These are phyloP conservation scores for Stichopus horrens DNA, from an alignment of 53 echinoderm and acorn worm species.

Conservation along the genomic window DNA sequence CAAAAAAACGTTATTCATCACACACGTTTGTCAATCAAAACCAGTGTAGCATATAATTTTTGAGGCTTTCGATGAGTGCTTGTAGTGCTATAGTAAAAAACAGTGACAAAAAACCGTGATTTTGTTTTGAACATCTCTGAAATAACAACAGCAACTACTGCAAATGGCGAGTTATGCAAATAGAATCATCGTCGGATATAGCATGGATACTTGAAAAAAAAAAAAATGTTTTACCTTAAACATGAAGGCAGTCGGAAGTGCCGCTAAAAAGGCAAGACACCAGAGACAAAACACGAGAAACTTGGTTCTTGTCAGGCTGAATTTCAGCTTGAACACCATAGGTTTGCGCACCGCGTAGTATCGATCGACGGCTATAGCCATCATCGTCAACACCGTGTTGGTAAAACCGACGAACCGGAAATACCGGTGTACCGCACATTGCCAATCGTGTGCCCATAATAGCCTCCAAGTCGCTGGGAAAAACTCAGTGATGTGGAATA, in stretches of 20 bases:
- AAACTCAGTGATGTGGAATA: slow-evolving; percentile 94
- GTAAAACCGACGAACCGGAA: slow-evolving; percentile 81
- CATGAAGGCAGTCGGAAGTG: slow-evolving; percentile 76
- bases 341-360: slow-evolving; percentile 85
- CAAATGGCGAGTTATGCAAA: too few species aligned
- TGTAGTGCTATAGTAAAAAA: too few species aligned
- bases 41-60: too few species aligned
- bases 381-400: slow-evolving; percentile 85
- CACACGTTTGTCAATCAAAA: too few species aligned
- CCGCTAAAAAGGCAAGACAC: slow-evolving; percentile 56
- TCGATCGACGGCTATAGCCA: slow-evolving; percentile 86
- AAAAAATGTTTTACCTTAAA: slow-evolving; percentile 65
- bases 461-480: slow-evolving; percentile 74
- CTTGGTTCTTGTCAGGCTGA: slow-evolving; percentile 69
- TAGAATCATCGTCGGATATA: too few species aligned
- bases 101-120: too few species aligned
- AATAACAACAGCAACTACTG: too few species aligned
- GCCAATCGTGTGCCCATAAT: slow-evolving; percentile 69
- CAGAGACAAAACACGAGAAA: slow-evolving; percentile 59
- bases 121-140: too few species aligned
- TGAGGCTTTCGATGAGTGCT: too few species aligned
- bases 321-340: slow-evolving; percentile 65
- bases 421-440: slow-evolving; percentile 75
- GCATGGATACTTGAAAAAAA: too few species aligned
- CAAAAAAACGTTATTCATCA: too few species aligned